A percentile compares a stretch with the other conserved stretches of the same genome.
Conservation (phyloP, 2,888 invertebrate species). For the Allophyes oxyacanthae region DNA sequence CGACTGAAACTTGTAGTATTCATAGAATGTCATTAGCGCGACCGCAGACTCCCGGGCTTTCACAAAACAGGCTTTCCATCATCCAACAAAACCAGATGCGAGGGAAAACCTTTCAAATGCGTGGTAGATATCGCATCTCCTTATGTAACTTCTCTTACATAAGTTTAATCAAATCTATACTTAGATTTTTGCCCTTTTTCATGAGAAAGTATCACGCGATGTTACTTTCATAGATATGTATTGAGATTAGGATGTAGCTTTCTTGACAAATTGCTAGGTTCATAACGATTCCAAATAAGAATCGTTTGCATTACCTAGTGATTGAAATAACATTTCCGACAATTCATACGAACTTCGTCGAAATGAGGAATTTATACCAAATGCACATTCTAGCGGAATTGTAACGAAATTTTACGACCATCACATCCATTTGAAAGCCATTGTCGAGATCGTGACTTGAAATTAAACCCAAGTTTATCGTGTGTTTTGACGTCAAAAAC, state of each 20-base stretch:
- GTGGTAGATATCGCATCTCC: slow-evolving; percentile 9
- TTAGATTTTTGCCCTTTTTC: slow-evolving; percentile 26
- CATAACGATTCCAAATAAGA: slow-evolving; percentile 1
- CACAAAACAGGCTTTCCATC: slow-evolving; percentile 26
- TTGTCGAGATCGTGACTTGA: slow-evolving; percentile 22
- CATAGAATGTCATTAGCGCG: slow-evolving; percentile 43
- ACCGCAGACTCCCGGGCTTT: slow-evolving; percentile 9
- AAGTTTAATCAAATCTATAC: slow-evolving; percentile 32
- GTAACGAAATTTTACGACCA: slow-evolving; percentile 8
- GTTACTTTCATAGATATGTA: slow-evolving; percentile 31
- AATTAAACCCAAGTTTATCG: slow-evolving; percentile 24
- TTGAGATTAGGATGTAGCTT: slow-evolving; percentile 25
- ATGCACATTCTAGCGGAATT: slow-evolving; percentile 13
- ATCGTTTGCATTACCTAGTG: slow-evolving; percentile 15
- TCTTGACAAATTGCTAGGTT: slow-evolving; percentile 15
- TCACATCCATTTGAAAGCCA: slow-evolving; percentile 32
- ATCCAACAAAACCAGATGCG: slow-evolving; percentile 18
- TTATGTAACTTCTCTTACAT: slow-evolving; percentile 34
- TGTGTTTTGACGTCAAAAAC: slow-evolving; percentile 13
- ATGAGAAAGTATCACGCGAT: slow-evolving; percentile 39
- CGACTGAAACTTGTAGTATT: slow-evolving; percentile 26
- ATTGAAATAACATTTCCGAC: slow-evolving; percentile 6
- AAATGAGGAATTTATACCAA: slow-evolving; percentile 3
- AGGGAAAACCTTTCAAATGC: slow-evolving; percentile 20
- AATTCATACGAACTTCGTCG: slow-evolving; percentile 14